Conservation (phyloP, 2,113 vertebrate species). For the Isichthys henryi region DNA sequence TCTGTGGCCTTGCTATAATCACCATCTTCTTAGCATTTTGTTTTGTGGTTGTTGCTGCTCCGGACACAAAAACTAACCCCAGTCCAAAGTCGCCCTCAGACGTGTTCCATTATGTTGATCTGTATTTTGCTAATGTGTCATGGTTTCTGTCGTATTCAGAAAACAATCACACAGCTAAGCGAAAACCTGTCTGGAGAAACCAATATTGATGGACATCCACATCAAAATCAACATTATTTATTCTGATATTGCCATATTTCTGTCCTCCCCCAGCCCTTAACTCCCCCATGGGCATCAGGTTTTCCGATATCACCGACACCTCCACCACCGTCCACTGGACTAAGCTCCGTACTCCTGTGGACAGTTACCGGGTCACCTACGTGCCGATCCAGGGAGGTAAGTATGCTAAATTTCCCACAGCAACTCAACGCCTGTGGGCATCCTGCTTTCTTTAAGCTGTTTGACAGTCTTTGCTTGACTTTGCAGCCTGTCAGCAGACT, state of each 20-base stretch:
- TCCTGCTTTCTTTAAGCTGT: not conserved
- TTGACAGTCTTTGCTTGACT: no score
- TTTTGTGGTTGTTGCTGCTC: not conserved
- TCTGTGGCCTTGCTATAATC: not conserved
- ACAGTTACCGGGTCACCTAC: conserved; percentile 74
- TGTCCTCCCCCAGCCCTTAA: conserved; percentile 62
- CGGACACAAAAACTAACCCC: not conserved
- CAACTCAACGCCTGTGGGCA: not conserved
- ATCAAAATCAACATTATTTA: not conserved
- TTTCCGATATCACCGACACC: conserved; percentile 80
- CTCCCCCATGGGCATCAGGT: conserved; percentile 70
- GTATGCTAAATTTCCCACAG: conserved; percentile 14
- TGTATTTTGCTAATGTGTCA: not conserved
- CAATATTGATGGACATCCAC: not conserved
- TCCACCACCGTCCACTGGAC: conserved; percentile 77
- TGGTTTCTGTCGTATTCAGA: not conserved
- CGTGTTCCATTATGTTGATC: not conserved
- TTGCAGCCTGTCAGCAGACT: not conserved
- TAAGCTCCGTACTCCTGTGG: conserved; percentile 58
- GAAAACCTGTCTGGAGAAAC: not conserved
- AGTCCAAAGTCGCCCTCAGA: not conserved
- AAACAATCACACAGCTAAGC: not conserved
- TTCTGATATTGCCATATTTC: not conserved
- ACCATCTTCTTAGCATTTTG: not conserved
- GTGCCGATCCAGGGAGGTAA: conserved; percentile 75